Conservation (phyloP, 1,140 invertebrate genomes). For the Berghia stephanieae region DNA sequence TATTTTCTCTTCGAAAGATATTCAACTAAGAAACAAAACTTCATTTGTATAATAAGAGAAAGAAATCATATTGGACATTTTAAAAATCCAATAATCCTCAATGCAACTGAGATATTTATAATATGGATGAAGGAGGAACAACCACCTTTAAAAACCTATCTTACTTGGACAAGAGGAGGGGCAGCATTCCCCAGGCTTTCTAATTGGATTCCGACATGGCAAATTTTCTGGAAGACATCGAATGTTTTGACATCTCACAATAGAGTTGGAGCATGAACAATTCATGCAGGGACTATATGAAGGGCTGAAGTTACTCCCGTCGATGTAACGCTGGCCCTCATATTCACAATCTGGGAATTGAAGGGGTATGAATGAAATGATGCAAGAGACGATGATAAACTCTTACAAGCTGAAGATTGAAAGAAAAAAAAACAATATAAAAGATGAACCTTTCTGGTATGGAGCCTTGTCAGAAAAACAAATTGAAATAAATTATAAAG, state of each 20-base stretch:
- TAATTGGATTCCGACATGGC: slow-evolving; percentile 43
- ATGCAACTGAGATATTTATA: no score
- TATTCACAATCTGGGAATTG: slow-evolving; percentile 53
- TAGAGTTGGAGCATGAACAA: slow-evolving; percentile 52
- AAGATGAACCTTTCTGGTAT: no score
- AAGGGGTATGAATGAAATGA: not conserved
- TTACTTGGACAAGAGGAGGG: slow-evolving; percentile 51
- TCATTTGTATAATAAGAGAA: no score
- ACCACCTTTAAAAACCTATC: not conserved
- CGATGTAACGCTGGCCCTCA: slow-evolving; percentile 43
- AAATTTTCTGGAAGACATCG: slow-evolving; percentile 39
- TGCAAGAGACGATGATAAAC: no score
- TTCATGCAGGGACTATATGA: slow-evolving; percentile 57
- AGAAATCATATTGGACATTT: no score
- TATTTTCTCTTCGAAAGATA: no score
- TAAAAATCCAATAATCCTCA: no score
- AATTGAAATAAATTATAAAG: no score
- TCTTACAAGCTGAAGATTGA: no score
- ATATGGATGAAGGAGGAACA: not conserved
- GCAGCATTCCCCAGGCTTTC: slow-evolving; percentile 49
- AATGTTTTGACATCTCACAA: slow-evolving; percentile 48
- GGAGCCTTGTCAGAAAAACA: no score
- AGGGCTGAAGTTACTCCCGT: slow-evolving; percentile 47
- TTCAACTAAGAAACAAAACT: no score
- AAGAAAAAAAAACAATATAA: no score